phyloP scores from a whole-genome alignment of 2,113 vertebrate species.

The Peromyscus leucopus region DNA sequence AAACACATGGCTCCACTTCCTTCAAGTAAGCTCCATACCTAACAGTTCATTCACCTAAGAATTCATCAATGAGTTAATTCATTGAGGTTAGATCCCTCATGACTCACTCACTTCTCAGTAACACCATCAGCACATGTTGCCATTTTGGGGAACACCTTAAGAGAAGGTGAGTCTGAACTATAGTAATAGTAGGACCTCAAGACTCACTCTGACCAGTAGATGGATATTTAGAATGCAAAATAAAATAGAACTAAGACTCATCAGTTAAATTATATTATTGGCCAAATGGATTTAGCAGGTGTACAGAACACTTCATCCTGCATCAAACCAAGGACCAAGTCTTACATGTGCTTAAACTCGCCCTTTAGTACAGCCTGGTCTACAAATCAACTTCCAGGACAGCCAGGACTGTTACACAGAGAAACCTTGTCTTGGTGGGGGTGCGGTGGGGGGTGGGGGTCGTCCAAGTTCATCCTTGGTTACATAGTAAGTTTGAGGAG shows the following conservation, averaged over 20 bases:
- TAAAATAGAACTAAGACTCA: not conserved
- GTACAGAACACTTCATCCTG: not conserved
- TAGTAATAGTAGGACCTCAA: not conserved
- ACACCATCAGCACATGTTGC: not conserved
- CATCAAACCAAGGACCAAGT: not conserved
- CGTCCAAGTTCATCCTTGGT: not conserved
- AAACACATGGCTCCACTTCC: not conserved
- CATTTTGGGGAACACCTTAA: not conserved
- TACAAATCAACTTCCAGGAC: not conserved
- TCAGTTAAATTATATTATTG: not conserved
- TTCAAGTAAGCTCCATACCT: not conserved
- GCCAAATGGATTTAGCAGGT: not conserved
- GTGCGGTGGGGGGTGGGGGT: not conserved
- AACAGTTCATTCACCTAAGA: not conserved
- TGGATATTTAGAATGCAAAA: not conserved
- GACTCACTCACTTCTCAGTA: not conserved
- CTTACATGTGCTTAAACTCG: not conserved
- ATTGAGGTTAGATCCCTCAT: not conserved
- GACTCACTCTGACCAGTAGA: not conserved
- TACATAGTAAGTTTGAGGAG: not conserved
- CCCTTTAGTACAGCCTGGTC: not conserved
- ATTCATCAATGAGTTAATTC: not conserved
- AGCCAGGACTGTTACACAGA: not conserved
- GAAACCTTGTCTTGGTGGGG: not conserved
- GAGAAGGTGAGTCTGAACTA: not conserved